Percentiles rank a stretch among this genome's conserved stretches.
Evolutionary conservation across 2,113 vertebrate species (phyloP).

Genomic region (Cichladusa arquata): DNA sequence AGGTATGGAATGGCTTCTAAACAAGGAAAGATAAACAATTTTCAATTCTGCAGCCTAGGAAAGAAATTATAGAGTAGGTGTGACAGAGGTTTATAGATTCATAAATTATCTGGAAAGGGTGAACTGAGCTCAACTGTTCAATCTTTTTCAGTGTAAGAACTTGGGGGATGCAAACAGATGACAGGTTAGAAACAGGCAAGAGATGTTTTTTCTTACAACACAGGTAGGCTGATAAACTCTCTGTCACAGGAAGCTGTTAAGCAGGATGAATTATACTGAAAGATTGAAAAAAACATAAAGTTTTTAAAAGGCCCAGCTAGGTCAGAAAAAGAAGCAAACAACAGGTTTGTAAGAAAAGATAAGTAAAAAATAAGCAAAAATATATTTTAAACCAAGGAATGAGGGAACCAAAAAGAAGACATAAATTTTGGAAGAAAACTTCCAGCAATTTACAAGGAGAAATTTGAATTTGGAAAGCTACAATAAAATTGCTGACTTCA

Average conservation of each 20-base stretch:
- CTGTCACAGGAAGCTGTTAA: background rate
- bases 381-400: background rate
- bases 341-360: background rate
- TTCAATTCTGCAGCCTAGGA: background rate
- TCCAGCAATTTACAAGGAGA: background rate
- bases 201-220: background rate
- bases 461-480: background rate
- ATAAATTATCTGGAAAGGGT: background rate
- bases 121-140: background rate
- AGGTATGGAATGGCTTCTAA: background rate
- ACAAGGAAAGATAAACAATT: background rate
- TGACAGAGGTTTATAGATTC: background rate
- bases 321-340: background rate
- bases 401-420: background rate
- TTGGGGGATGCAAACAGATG: background rate
- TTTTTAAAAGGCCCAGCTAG: background rate
- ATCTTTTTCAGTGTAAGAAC: background rate
- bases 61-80: background rate
- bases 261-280: background rate
- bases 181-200: background rate
- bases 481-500: background rate
- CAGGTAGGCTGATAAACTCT: background rate
- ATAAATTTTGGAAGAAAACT: background rate
- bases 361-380: background rate
- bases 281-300: background rate